Evolutionary conservation across 2,888 invertebrate genomes (phyloP), one percentile per base, ranked within the genome.

Genomic region (Plagodis dolabraria): DNA sequence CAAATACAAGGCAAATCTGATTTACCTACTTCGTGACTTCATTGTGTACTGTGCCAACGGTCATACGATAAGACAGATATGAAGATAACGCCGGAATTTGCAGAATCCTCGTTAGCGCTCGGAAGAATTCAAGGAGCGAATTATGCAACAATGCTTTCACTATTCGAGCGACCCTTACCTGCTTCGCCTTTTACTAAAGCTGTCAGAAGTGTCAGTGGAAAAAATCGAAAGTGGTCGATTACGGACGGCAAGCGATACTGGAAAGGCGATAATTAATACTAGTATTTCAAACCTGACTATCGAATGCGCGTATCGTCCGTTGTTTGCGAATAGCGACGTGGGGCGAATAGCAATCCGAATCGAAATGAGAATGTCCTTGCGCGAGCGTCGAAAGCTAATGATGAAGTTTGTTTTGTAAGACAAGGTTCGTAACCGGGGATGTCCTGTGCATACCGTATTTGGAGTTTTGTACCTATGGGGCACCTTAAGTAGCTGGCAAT

Each of bases 341-440:
- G 57, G 64, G 56, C 60, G 86, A 86, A 67, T 68, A 36, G 80
- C 76, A 82, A 60, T 52, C 44, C 12, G 40, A 10, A 48, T 53
- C 56, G 38, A 54, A 57, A 63, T 48, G 38, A 46, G 34, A 59
- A 60, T 61, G 87, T 87, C 89, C 89, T 89, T 89, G 88, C 85
- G 82, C 75, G 71, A 67, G 67, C 71, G 71, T 75, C 70, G 78
- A 77, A 78, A 79, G 80, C 77, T 75, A 72, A 78, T 74, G 71
- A 77, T 76, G 47, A 64, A 65, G 55, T 60, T 58, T 76, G 75
- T 89, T 86, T 86, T 83, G 89, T 87, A 89, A 89, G 79, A 77
- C 74, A 73, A 71, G 74, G 72, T 69, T 76, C 80, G 85, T 82
- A 84, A 83, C 80, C 65, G 68, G 47, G 72, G 79, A 82, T 83